These are phyloP conservation scores for Spea multiplicata DNA, from an alignment of 2,113 vertebrate genomes.

Conservation along the genomic window DNA sequence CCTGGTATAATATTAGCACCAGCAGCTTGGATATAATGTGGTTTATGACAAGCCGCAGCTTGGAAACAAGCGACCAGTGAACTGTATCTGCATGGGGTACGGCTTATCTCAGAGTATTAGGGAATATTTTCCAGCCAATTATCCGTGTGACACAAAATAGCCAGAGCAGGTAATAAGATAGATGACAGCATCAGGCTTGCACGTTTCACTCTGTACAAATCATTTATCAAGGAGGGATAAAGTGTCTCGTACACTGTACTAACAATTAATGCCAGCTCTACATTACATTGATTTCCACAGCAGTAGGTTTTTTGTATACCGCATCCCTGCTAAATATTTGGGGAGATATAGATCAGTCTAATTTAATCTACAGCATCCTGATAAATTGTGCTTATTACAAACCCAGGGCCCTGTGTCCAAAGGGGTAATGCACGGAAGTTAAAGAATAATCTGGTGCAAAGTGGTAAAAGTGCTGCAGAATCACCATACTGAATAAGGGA, in stretches of 20 bases:
- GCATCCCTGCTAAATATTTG: no score
- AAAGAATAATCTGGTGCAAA: no score
- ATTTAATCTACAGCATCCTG: background rate
- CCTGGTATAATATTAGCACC: constrained; percentile 13
- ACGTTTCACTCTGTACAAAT: constrained; percentile 28
- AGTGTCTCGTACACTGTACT: background rate
- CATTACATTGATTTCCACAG: background rate
- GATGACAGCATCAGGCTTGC: constrained; percentile 25
- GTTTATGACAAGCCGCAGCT: background rate
- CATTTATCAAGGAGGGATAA: constrained; percentile 21
- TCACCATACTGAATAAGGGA: no score
- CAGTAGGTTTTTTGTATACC: no score
- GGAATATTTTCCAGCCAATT: constrained; percentile 43
- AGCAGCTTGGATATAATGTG: constrained; percentile 12
- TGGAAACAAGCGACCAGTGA: background rate
- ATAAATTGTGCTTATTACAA: background rate
- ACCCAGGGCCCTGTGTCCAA: no score
- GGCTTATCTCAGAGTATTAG: constrained; percentile 24
- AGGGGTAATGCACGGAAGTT: no score
- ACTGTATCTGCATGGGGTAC: constrained; percentile 14
- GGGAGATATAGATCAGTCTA: background rate
- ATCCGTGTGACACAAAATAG: constrained; percentile 38
- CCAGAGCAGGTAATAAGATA: constrained; percentile 29
- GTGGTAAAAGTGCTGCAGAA: no score
- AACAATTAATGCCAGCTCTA: constrained; percentile 3